Evolutionary conservation across 2,113 vertebrate species (phyloP), one percentile per base, ranked within the genome.

Genomic region (Pelvicachromis taeniatus): DNA sequence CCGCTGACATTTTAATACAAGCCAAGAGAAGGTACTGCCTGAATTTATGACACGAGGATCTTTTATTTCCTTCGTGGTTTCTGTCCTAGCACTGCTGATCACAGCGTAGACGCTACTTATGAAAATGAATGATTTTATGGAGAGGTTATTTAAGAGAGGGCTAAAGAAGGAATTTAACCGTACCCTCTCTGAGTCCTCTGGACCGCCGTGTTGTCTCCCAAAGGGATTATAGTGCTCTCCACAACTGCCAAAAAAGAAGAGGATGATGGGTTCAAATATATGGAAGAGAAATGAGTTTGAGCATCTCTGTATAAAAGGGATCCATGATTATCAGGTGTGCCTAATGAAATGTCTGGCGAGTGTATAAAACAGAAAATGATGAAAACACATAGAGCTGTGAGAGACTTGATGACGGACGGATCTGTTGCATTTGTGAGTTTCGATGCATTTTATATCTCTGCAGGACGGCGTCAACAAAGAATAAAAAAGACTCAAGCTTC

Each of bases 171-270:
- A 19, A 84, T 10, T 9, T 31, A 68, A 56, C 12, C 1, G 56
- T 95, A 99, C 98, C 96, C 97, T 93, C 8, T 98, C 95, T 7
- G 92, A 23, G 77, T 98, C 97, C 83, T 92, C 88, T 1, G 97
- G 97, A 14, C 96, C 94, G 1, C 97, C 97, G 1, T 99, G 97
- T 23, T 90, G 90, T 35, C 83, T 94, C n/a, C 96, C 94, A 40
- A 95, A 94, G 0, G 97, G 98, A 88, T 99, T 97, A 81, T 94
- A 98, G 91, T 99, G 98, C 13, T 97, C 97, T 5, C 98, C 98
- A 86, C 98, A 98, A 84, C 98, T 98, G 93, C 33, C 58, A 78
- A 61, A 55, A 13, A 17, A 21, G 13, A 5, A 26, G 7, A 52
- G 14, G 11, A 45, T 5, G 14, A 23, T 26, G 12, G 6, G 9